Conservation (phyloP, 2,797 vertebrate species). For the Falco concolor region DNA sequence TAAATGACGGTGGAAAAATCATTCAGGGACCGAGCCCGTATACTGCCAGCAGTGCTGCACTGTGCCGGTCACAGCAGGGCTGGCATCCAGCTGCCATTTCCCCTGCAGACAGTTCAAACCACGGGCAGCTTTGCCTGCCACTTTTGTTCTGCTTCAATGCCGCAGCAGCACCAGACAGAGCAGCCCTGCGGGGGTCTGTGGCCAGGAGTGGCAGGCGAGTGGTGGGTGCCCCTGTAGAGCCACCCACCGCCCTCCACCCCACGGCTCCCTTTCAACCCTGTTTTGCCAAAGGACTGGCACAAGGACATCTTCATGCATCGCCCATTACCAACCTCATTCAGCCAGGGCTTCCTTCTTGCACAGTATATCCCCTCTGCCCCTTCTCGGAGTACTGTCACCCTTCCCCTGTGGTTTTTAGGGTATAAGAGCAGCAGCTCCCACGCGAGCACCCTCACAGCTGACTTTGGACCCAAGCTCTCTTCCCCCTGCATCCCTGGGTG, state of each 20-base stretch:
- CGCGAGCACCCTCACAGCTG: accelerated
- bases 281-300: background rate
- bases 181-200: background rate
- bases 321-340: background rate
- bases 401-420: accelerated
- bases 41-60: background rate
- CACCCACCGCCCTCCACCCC: background rate
- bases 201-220: accelerated
- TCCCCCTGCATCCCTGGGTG: accelerated
- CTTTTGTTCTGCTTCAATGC: background rate
- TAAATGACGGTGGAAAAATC: slow-evolving; percentile 37
- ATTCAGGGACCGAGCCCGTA: background rate
- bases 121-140: background rate
- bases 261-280: background rate
- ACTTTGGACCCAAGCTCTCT: background rate
- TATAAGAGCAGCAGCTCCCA: background rate
- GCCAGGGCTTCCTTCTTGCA: background rate
- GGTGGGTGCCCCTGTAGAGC: background rate
- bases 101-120: background rate
- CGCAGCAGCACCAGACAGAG: background rate
- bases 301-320: background rate
- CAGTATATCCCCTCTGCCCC: background rate
- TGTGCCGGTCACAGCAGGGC: background rate
- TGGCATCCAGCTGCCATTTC: background rate
- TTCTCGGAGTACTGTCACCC: background rate